A percentile compares a stretch with the other conserved stretches of the same genome.
Evolutionary conservation across 2,113 vertebrate genomes (phyloP).

Genomic region (Trichechus manatus): DNA sequence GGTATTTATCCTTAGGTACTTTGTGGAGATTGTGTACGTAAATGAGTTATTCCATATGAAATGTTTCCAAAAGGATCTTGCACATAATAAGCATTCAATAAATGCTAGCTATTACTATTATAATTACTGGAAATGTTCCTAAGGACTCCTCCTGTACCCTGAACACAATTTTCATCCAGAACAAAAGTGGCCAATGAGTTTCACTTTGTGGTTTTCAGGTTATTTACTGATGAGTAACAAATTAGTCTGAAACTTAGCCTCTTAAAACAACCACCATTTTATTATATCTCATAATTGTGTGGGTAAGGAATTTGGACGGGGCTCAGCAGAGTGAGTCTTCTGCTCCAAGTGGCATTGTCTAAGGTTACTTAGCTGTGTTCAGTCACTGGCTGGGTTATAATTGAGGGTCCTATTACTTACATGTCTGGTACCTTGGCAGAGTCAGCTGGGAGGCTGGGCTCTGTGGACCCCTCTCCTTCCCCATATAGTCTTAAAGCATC

Average conservation of each 20-base stretch:
- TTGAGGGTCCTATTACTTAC: neutral
- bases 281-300: neutral
- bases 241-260: neutral
- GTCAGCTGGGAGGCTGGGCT: neutral
- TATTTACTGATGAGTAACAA: neutral
- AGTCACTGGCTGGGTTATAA: neutral
- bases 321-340: neutral
- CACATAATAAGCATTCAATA: neutral
- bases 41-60: neutral
- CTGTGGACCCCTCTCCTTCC: neutral
- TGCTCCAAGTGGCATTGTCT: neutral
- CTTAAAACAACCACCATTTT: neutral
- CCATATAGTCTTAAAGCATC: neutral
- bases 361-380: too few species aligned
- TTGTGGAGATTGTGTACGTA: neutral
- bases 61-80: neutral
- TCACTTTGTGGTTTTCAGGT: neutral
- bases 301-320: neutral
- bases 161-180: neutral
- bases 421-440: neutral
- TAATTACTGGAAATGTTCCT: neutral
- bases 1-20: neutral
- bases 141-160: neutral
- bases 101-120: neutral
- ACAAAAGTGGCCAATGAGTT: neutral